phyloP scores from a whole-genome alignment of 2,113 vertebrate species.

The Ochotona curzoniae region DNA sequence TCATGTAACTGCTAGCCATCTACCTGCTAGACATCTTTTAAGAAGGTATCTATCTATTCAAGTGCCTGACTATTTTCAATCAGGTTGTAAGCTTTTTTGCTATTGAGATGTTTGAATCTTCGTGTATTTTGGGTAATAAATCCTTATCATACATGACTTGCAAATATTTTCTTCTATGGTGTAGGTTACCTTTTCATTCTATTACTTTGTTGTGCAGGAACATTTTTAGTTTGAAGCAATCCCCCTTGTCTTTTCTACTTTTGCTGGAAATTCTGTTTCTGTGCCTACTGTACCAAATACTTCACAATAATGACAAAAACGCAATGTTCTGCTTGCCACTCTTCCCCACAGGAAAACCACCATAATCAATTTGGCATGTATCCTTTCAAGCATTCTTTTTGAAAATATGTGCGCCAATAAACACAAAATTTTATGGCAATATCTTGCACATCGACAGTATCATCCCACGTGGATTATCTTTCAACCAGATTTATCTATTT shows the following conservation, averaged over 20 bases:
- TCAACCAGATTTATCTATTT: conserved; percentile 9
- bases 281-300: background rate
- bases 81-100: background rate
- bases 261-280: background rate
- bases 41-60: background rate
- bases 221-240: background rate
- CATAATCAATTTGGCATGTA: background rate
- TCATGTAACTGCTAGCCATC: background rate
- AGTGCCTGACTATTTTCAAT: background rate
- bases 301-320: background rate
- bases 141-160: background rate
- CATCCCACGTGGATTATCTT: background rate
- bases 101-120: background rate
- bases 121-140: background rate
- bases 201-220: background rate
- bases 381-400: background rate
- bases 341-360: background rate
- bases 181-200: background rate
- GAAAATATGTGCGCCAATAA: background rate
- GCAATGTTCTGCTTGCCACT: background rate
- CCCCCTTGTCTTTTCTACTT: background rate
- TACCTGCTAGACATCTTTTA: background rate
- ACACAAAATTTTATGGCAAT: background rate
- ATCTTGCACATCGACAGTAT: background rate
- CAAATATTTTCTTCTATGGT: background rate